Base-by-base conservation (phyloP, 2,797 vertebrate genomes). In the Gadopsis bispinosus region DNA sequence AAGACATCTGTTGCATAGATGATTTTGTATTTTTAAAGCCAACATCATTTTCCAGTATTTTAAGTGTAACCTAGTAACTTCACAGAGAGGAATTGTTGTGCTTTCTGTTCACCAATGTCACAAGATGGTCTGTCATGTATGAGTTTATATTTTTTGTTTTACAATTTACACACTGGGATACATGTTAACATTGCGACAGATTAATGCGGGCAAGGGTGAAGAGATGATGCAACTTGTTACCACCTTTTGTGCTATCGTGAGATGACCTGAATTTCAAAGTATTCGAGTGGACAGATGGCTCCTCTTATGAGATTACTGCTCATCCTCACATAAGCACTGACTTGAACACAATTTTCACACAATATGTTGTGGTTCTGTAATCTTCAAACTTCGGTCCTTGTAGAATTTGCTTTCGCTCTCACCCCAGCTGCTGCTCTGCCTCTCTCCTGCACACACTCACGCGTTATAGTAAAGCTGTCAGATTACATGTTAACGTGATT, bases 391-490 rank as follows among this genome's bases (percentile, higher is more conserved):
- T 33, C 16, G 29, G 47, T 73, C 67, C 62, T 86, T 41, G 58
- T 39, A 59, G 69, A 79, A 43, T 79, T 61, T 9, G 17, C 65
- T 73, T 80, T 78, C 66, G 16, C 47, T 77, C 56, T 73, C 59
- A 62, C 9, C 69, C 73, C 74, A 84, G 83, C 80, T 89, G 85
- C 65, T 83, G 69, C 58, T 35, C 29, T 53, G n/a, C 77, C 69
- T 58, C 62, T 75, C 62, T 41, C 43, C 54, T 53, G 35, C 76
- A 60, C 71, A 63, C 56, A 47, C 60, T 64, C 75, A 56, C 69
- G 72, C 65, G 10, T 76, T 45, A 13, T 31, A 66, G 54, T 54
- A 58, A 71, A 85, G 53, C 70, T 20, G 12, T 80, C 72, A 76
- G 66, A 59, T 78, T 70, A 60, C 71, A 68, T 73, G 54, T 73